These are phyloP conservation scores for Stegodyphus dumicola DNA, from an alignment of 1,140 invertebrate genomes.

Conservation along the genomic window DNA sequence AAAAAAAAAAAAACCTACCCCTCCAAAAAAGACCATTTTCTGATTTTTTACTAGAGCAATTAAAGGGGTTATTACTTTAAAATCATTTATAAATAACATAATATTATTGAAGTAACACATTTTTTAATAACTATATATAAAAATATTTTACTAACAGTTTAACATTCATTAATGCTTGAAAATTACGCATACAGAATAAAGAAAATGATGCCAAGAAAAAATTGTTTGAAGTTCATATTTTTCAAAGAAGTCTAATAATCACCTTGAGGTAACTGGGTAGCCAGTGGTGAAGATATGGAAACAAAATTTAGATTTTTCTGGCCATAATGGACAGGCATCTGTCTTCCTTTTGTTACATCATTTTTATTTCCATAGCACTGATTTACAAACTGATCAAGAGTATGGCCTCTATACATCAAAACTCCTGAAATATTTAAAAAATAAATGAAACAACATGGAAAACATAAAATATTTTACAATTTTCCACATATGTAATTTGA, in stretches of 20 bases:
- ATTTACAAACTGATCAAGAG: constrained; percentile 88
- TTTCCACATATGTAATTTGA: no score
- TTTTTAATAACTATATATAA: no score
- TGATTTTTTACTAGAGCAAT: no score
- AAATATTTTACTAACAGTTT: no score
- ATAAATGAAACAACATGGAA: background rate
- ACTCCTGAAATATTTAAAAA: constrained; percentile 70
- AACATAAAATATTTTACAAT: background rate
- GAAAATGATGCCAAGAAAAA: no score
- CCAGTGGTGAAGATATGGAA: constrained; percentile 94
- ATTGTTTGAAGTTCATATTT: background rate
- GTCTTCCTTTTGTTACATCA: constrained; percentile 90
- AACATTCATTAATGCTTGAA: no score
- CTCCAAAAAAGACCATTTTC: no score
- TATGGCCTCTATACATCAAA: constrained; percentile 89
- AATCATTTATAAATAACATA: no score
- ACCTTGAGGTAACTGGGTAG: constrained; percentile 97
- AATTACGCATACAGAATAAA: no score
- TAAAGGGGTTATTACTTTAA: no score
- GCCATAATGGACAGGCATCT: constrained; percentile 97
- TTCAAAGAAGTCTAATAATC: constrained; percentile 44
- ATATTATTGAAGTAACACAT: no score
- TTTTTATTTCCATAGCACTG: constrained; percentile 96
- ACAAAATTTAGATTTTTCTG: constrained; percentile 87
- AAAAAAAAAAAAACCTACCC: no score